Evolutionary conservation across 2,797 vertebrate genomes (phyloP).

Genomic region (Falco cherrug): DNA sequence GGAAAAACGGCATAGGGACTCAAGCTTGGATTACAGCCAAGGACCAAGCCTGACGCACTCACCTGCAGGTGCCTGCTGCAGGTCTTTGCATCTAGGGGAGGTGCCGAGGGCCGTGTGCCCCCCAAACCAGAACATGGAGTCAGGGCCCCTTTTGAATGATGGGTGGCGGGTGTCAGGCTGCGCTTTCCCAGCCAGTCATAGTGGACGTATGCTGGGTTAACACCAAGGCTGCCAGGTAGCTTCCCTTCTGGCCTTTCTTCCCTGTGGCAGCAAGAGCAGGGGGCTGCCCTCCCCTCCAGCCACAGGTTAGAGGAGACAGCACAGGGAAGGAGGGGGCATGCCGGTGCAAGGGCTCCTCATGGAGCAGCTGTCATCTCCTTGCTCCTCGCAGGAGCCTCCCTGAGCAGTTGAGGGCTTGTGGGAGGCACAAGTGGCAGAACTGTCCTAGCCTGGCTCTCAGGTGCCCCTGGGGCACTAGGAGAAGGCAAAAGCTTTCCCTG

Average conservation of each 20-base stretch:
- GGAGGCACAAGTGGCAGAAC: neutral
- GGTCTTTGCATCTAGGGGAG: neutral
- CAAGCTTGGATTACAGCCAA: neutral
- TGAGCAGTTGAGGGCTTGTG: neutral
- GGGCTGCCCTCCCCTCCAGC: neutral
- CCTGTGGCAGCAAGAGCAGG: neutral
- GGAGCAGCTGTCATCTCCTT: neutral
- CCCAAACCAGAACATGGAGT: neutral
- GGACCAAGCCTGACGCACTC: neutral
- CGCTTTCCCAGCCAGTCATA: neutral
- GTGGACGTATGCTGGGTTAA: fast-evolving
- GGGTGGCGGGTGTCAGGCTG: neutral
- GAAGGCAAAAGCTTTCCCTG: neutral
- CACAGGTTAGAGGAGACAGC: neutral
- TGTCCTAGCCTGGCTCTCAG: neutral
- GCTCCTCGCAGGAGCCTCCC: neutral
- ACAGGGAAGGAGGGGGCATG: neutral
- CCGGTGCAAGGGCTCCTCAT: neutral
- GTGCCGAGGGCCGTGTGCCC: neutral
- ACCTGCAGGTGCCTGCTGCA: neutral
- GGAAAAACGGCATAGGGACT: neutral
- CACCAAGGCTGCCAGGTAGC: neutral
- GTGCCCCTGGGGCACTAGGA: neutral
- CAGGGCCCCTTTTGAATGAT: neutral
- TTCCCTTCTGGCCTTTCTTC: neutral